Conservation (phyloP, 1,140 invertebrate species). For the Tachypleus tridentatus region DNA sequence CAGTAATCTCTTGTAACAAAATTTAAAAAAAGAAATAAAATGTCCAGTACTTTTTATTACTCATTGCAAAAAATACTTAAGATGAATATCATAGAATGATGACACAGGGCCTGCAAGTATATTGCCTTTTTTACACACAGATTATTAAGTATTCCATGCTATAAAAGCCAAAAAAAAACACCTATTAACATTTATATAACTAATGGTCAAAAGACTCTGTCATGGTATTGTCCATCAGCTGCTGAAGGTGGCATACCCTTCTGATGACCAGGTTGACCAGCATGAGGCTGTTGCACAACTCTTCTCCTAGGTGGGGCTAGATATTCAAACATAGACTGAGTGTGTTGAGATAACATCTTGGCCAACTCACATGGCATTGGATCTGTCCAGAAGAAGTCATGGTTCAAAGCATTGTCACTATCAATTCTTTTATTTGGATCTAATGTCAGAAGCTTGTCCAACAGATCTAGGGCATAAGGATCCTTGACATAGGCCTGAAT, state of each 20-base stretch:
- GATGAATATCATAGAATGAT: no score
- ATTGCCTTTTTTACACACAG: no score
- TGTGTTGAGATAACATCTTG: slow-evolving; percentile 86
- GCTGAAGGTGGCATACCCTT: slow-evolving; percentile 31
- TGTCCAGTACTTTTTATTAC: no score
- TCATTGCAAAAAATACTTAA: no score
- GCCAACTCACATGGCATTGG: slow-evolving; percentile 85
- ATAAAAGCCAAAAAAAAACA: no score
- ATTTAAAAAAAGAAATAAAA: no score
- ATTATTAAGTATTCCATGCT: no score
- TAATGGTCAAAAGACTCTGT: slow-evolving; percentile 51
- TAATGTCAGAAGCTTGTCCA: slow-evolving; percentile 83
- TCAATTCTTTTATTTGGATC: slow-evolving; percentile 85
- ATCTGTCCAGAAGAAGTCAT: slow-evolving; percentile 97
- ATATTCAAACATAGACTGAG: slow-evolving; percentile 94
- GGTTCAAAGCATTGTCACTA: slow-evolving; percentile 85
- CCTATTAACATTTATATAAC: no score
- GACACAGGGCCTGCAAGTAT: no score
- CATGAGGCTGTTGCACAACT: slow-evolving; percentile 20
- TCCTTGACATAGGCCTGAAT: slow-evolving; percentile 75
- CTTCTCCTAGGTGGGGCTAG: slow-evolving; percentile 58
- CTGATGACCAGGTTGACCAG: slow-evolving; percentile 18
- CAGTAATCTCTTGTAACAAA: no score
- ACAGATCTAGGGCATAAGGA: slow-evolving; percentile 76
- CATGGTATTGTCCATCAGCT: slow-evolving; percentile 57